These are phyloP conservation scores for Phenacoccus solenopsis DNA, from an alignment of 1,140 invertebrate species.

Conservation along the genomic window DNA sequence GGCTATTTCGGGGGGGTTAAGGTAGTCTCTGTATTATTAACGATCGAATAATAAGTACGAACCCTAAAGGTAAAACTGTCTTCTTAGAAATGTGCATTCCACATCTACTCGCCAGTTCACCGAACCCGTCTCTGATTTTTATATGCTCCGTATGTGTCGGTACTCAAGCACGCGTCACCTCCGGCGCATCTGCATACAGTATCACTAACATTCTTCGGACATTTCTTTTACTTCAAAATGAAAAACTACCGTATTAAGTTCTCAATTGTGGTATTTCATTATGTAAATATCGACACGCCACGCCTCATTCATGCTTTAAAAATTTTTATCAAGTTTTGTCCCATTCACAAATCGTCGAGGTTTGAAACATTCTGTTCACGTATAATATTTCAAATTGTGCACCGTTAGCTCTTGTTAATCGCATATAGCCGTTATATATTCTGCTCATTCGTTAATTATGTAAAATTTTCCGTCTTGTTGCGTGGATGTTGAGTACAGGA, in stretches of 20 bases:
- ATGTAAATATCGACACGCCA: too few relatives aligned
- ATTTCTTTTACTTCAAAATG: neutral
- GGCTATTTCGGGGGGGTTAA: neutral
- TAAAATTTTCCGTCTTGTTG: too few relatives aligned
- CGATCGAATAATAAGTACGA: conserved; percentile 1
- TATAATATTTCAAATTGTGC: neutral
- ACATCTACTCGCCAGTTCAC: neutral
- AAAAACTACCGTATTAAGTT: neutral
- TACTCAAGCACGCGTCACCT: neutral
- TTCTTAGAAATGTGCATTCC: neutral
- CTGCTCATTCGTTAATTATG: too few relatives aligned
- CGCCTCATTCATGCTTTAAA: too few relatives aligned
- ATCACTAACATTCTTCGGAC: neutral
- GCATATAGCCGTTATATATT: neutral
- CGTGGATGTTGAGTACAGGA: too few relatives aligned
- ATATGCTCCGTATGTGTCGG: neutral
- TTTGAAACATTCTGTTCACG: neutral
- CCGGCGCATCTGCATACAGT: neutral
- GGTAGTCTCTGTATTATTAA: neutral
- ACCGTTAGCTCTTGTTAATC: neutral
- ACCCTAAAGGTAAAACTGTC: neutral
- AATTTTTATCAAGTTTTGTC: too few relatives aligned
- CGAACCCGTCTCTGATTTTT: neutral
- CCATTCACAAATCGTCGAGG: neutral
- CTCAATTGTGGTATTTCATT: neutral